Evolutionary conservation across 2,888 invertebrate species (phyloP).

Genomic region (Megaustenia siamemsis): DNA sequence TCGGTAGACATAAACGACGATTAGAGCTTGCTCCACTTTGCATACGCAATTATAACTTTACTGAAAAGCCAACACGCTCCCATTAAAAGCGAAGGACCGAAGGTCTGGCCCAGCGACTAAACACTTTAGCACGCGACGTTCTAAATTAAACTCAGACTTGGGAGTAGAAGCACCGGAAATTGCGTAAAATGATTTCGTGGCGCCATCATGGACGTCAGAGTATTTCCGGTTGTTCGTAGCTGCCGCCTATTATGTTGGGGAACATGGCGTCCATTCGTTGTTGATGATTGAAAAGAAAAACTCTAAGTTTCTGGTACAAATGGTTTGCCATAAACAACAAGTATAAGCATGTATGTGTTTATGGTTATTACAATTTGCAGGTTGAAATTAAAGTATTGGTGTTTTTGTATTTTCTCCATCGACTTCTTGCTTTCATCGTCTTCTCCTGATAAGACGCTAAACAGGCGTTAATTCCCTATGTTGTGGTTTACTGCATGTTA

Average conservation of each 20-base stretch:
- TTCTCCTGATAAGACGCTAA: no score
- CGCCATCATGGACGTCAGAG: slow-evolving; percentile 57
- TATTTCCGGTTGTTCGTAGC: slow-evolving; percentile 49
- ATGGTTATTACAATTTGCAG: no score
- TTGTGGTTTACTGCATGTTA: no score
- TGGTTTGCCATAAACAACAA: neutral
- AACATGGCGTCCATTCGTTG: slow-evolving; percentile 30
- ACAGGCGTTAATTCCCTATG: no score
- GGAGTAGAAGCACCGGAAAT: slow-evolving; percentile 54
- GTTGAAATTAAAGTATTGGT: no score
- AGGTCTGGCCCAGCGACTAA: slow-evolving; percentile 33
- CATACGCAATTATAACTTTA: slow-evolving; percentile 39
- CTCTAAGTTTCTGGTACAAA: neutral
- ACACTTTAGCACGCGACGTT: slow-evolving; percentile 51
- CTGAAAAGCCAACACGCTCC: slow-evolving; percentile 18
- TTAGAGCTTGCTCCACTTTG: slow-evolving; percentile 29
- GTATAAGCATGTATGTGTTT: no score
- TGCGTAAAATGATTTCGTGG: slow-evolving; percentile 58
- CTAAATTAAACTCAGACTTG: slow-evolving; percentile 38
- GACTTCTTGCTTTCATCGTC: no score
- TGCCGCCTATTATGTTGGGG: slow-evolving; percentile 40
- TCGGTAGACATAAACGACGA: slow-evolving; percentile 40
- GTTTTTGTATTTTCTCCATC: no score
- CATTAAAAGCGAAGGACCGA: slow-evolving; percentile 44
- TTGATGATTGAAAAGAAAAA: neutral